Percentiles rank a stretch among this genome's conserved stretches.
phyloP scores from a whole-genome alignment of 2,797 vertebrate species.

The Gymnocypris eckloni region DNA sequence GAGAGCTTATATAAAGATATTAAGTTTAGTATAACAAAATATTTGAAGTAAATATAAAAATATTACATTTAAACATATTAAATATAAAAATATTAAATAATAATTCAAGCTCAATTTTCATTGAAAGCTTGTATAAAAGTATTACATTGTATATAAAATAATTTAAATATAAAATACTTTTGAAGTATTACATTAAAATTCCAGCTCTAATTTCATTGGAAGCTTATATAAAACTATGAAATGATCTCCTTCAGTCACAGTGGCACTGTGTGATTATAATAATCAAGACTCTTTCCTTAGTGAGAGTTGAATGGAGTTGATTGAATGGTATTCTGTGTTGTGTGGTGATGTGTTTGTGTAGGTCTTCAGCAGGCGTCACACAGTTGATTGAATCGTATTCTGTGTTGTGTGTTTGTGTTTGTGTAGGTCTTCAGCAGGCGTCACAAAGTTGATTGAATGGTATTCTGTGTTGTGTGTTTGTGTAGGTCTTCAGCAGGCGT shows the following conservation, averaged over 20 bases:
- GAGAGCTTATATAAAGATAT: not conserved
- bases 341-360: not conserved
- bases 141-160: not conserved
- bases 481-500: too few species aligned
- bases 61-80: too few species aligned
- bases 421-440: too few species aligned
- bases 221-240: not conserved
- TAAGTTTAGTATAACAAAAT: too few species aligned
- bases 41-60: too few species aligned
- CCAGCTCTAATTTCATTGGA: too few species aligned
- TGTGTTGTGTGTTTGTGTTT: not conserved
- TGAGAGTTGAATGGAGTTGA: not conserved
- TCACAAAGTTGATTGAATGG: too few species aligned
- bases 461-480: not conserved
- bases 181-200: too few species aligned
- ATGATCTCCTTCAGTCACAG: not conserved
- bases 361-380: too few species aligned
- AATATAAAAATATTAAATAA: too few species aligned
- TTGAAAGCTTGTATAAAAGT: not conserved
- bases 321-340: not conserved
- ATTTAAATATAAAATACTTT: too few species aligned
- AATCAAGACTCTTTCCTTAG: not conserved
- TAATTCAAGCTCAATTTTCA: not conserved
- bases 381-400: not conserved
- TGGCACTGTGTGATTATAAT: not conserved